A percentile compares a stretch with the other conserved stretches of the same genome.
These are phyloP conservation scores for Sympetrum striolatum DNA, from an alignment of 2,888 invertebrate species.

Conservation along the genomic window DNA sequence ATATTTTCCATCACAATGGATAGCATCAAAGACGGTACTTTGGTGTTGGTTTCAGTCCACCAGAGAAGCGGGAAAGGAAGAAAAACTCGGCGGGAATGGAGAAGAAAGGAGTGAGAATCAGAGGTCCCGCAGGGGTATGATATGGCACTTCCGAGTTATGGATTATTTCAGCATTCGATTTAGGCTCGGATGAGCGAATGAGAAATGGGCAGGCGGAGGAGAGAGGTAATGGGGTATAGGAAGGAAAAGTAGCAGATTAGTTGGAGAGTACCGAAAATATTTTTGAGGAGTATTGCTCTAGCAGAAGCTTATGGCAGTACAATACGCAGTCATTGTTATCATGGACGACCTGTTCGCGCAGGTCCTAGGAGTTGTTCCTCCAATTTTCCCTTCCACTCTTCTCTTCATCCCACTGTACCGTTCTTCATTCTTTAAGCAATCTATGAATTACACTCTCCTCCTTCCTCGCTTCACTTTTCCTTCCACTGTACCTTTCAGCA, in stretches of 20 bases:
- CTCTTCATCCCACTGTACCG: no score
- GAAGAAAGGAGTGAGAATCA: not conserved
- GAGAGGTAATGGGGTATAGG: no score
- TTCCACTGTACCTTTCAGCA: no score
- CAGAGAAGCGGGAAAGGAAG: not conserved
- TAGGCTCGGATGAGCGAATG: not conserved
- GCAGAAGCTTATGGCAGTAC: not conserved
- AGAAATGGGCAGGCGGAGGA: not conserved
- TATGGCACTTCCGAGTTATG: not conserved
- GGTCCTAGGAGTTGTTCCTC: no score
- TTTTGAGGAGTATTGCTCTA: not conserved
- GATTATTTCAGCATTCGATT: slow-evolving; percentile 17
- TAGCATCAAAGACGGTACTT: not conserved
- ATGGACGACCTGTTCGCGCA: no score
- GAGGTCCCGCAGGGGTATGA: not conserved
- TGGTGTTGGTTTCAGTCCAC: not conserved
- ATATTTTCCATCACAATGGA: not conserved
- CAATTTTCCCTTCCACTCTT: no score
- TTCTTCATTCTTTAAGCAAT: no score
- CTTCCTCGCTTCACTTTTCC: no score
- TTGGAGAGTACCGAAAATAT: not conserved
- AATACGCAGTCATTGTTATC: no score
- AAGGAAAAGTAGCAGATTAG: no score
- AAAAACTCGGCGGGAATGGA: not conserved
- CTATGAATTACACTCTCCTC: no score